Percentiles rank a stretch among this genome's conserved stretches.
Conservation (phyloP, 2,888 invertebrate genomes). For the Hybos culiciformis region DNA sequence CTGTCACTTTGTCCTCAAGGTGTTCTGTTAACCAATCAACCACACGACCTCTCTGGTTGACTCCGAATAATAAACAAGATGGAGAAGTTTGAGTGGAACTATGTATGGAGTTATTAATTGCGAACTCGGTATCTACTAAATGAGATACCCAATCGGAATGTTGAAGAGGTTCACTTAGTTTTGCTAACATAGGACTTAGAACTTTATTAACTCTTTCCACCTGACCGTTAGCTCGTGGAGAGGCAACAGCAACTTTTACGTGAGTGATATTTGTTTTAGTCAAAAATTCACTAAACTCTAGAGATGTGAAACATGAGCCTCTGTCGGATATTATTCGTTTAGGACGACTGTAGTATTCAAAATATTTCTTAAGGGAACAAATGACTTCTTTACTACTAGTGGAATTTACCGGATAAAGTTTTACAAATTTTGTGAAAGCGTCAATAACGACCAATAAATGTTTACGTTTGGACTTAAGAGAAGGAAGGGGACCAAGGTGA, state of each 20-base stretch:
- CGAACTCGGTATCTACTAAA: too few relatives aligned
- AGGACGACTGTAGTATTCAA: background rate
- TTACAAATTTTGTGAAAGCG: background rate
- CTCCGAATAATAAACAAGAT: too few relatives aligned
- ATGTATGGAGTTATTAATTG: too few relatives aligned
- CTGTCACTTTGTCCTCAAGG: conserved; percentile 12
- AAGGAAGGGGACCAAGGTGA: too few relatives aligned
- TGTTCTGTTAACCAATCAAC: too few relatives aligned
- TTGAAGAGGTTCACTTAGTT: background rate
- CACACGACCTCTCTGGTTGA: too few relatives aligned
- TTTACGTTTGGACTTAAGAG: background rate
- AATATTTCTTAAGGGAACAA: background rate
- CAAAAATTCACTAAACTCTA: background rate
- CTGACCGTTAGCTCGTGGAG: background rate
- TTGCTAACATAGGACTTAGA: background rate
- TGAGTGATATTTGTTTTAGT: background rate
- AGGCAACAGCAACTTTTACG: background rate
- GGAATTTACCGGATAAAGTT: background rate
- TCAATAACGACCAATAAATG: background rate
- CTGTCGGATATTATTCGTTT: background rate
- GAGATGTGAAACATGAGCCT: background rate
- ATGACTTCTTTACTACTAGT: background rate
- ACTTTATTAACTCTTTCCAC: background rate
- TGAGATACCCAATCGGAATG: too few relatives aligned
- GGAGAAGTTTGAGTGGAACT: too few relatives aligned